Evolutionary conservation across 2,888 invertebrate species (phyloP).

Genomic region (Pedicia rivosa): DNA sequence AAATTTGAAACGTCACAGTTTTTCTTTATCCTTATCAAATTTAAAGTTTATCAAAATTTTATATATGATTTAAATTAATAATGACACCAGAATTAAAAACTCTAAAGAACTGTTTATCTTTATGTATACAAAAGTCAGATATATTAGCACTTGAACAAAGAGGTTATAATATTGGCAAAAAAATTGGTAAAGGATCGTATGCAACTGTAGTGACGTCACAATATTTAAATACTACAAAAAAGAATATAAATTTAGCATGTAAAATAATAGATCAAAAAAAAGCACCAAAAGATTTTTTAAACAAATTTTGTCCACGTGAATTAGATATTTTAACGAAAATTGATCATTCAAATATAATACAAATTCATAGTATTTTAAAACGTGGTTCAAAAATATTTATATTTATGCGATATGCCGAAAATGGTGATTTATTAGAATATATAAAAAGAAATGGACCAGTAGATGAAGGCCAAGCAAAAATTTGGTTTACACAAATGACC

Average conservation of each 20-base stretch:
- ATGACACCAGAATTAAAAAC: no score
- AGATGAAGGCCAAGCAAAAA: conserved; percentile 59
- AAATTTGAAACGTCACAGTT: no score
- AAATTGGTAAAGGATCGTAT: conserved; percentile 84
- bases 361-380: conserved; percentile 74
- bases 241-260: conserved; percentile 56
- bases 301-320: conserved; percentile 87
- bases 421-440: conserved; percentile 76
- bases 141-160: conserved; percentile 69
- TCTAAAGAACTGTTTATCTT: no score
- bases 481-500: conserved; percentile 77
- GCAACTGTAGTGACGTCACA: conserved; percentile 80
- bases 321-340: conserved; percentile 77
- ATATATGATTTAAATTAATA: no score
- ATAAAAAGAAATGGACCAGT: conserved; percentile 62
- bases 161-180: conserved; percentile 66
- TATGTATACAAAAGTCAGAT: conserved; percentile 64
- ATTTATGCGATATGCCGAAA: conserved; percentile 83
- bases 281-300: conserved; percentile 76
- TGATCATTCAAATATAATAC: conserved; percentile 80
- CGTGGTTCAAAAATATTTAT: conserved; percentile 72
- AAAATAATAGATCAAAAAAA: conserved; percentile 85
- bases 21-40: no score
- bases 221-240: conserved; percentile 52
- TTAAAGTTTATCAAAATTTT: no score